These are phyloP conservation scores for Luperina nickerlii DNA, from an alignment of 2,888 invertebrate genomes.

Conservation along the genomic window DNA sequence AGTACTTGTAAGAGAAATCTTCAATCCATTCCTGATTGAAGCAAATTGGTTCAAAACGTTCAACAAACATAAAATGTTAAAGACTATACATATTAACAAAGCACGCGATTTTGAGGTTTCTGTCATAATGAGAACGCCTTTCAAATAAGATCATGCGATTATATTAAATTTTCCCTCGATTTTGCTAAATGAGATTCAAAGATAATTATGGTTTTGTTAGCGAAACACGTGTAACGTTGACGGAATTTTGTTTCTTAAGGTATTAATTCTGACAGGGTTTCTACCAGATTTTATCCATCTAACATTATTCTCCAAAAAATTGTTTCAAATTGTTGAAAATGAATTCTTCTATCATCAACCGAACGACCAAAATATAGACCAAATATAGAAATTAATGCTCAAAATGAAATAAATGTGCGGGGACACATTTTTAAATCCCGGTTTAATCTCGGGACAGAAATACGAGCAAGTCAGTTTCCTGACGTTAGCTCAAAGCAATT, in stretches of 20 bases:
- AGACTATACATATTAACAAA: conserved; percentile 22
- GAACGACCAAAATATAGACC: not conserved
- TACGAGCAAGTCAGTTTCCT: conserved; percentile 47
- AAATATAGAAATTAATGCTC: not conserved
- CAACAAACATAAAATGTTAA: conserved; percentile 15
- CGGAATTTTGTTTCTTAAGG: not conserved
- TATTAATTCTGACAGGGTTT: not conserved
- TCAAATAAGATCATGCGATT: conserved; percentile 26
- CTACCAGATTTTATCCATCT: not conserved
- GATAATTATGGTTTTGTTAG: not conserved
- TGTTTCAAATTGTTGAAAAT: not conserved
- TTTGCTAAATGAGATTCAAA: conserved; percentile 18
- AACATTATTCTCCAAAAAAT: not conserved
- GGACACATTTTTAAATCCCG: conserved; percentile 41
- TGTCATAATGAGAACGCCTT: conserved; percentile 6
- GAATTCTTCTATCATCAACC: not conserved
- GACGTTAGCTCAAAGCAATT: conserved; percentile 70
- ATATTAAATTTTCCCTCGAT: not conserved
- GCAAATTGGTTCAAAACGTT: conserved; percentile 28
- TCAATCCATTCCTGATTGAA: conserved; percentile 20
- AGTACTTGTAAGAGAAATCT: conserved; percentile 1
- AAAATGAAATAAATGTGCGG: conserved; percentile 16
- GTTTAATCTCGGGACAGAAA: conserved; percentile 41
- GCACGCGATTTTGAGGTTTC: not conserved
- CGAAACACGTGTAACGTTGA: conserved; percentile 10